Evolutionary conservation across 2,113 vertebrate genomes (phyloP), one percentile per base, ranked within the genome.

Genomic region (Rhea pennata): DNA sequence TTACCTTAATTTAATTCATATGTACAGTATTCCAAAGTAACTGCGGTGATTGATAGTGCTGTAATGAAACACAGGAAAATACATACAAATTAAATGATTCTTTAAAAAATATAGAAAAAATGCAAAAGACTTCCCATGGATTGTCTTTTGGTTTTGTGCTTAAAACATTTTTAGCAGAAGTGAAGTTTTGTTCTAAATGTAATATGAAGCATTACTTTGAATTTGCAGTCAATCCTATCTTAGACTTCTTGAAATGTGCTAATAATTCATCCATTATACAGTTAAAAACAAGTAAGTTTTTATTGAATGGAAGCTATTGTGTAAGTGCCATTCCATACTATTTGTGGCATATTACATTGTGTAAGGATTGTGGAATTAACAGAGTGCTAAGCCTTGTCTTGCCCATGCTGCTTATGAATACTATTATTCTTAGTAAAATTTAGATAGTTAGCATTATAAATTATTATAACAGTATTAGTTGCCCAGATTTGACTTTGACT

Each of bases 1-100:
- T 85, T 94, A 81, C 83, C 91, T 96, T 97, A 97, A 98, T 97
- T 95, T 81, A 48, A 96, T 95, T 98, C 96, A 94, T 91, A 72
- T 97, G 96, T 92, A 95, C 44, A 74, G 51, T 96, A 97, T 95
- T 98, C 91, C 40, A 90, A 97, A 97, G 87, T 96, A 96, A 92
- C 79, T 46, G 33, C 36, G 90, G 66, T 94, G 92, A 95, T 96
- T 96, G 96, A 96, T 94, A 94, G 86, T 94, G 78, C 82, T 95
- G 91, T 93, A 96, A 96, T 95, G 91, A 97, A 98, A 94, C 81
- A 95, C 85, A 95, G 81, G 36, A 94, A 95, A 93, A 97, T 90
- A 90, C 71, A 78, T 54, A 95, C 53, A 88, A 95, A 95, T 95
- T 88, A 75, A 93, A 36, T 84, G 27, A 72, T 88, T 96, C 88